These are phyloP conservation scores for Istiophorus platypterus DNA, from an alignment of 2,113 vertebrate genomes.

Conservation along the genomic window DNA sequence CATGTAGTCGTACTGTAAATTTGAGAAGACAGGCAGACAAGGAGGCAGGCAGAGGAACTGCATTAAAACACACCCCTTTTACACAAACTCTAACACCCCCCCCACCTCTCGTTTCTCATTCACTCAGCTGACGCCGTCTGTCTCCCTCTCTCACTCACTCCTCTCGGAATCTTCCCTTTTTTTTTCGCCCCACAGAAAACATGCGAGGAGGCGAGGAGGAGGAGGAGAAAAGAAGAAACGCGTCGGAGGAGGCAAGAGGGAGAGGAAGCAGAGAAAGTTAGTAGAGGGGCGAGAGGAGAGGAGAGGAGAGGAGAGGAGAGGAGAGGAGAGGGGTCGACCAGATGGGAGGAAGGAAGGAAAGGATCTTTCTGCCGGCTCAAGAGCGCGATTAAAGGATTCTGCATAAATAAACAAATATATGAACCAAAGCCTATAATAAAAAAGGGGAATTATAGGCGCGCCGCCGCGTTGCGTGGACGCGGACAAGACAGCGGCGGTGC, in stretches of 20 bases:
- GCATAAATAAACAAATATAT: conserved; percentile 54
- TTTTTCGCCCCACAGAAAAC: conserved; percentile 53
- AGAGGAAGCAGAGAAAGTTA: conserved; percentile 76
- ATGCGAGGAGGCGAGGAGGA: conserved; percentile 71
- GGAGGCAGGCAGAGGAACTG: conserved; percentile 32
- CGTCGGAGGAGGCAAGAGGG: conserved; percentile 60
- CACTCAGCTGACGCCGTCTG: conserved; percentile 53
- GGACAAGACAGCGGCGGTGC: conserved; percentile 58
- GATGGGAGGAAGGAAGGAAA: conserved; percentile 69
- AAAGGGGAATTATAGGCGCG: conserved; percentile 39
- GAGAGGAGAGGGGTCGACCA: conserved; percentile 41
- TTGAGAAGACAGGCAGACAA: not conserved
- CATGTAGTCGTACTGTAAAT: not conserved
- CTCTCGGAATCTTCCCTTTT: conserved; percentile 28
- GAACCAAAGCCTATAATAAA: conserved; percentile 45
- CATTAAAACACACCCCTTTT: conserved; percentile 66
- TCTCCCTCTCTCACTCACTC: conserved; percentile 30
- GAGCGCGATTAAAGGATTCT: conserved; percentile 57
- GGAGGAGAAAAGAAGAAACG: conserved; percentile 59
- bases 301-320: conserved; percentile 31
- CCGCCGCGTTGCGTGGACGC: conserved; percentile 61
- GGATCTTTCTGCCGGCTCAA: conserved; percentile 53
- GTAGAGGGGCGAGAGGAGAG: conserved; percentile 49
- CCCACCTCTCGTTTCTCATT: conserved; percentile 37
- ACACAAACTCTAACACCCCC: conserved; percentile 22